Evolutionary conservation across 2,113 vertebrate species (phyloP).

Genomic region (Cyprinodon tularosa): DNA sequence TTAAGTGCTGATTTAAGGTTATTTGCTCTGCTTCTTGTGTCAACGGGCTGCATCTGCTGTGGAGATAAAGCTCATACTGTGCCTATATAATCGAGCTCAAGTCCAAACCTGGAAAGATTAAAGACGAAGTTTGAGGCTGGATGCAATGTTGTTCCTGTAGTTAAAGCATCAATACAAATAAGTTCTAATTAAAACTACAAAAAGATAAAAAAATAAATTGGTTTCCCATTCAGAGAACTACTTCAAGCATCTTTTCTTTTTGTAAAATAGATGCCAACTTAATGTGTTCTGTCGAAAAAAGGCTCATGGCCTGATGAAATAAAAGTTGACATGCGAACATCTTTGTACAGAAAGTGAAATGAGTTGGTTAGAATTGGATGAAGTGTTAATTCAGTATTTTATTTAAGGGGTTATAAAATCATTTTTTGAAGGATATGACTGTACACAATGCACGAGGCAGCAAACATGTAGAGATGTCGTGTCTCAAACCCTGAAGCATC

Average conservation of each 20-base stretch:
- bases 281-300: slow-evolving; percentile 81
- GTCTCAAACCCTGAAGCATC: too few species aligned
- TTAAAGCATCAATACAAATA: slow-evolving; percentile 31
- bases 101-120: slow-evolving; percentile 32
- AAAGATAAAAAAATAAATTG: not conserved
- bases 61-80: slow-evolving; percentile 54
- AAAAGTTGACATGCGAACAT: slow-evolving; percentile 63
- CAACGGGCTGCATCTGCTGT: slow-evolving; percentile 51
- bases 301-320: slow-evolving; percentile 71
- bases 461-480: too few species aligned
- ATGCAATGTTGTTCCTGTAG: slow-evolving; percentile 46
- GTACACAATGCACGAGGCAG: too few species aligned
- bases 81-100: slow-evolving; percentile 55
- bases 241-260: slow-evolving; percentile 74
- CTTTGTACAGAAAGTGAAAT: too few species aligned
- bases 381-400: too few species aligned
- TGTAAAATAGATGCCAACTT: slow-evolving; percentile 79
- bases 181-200: not conserved
- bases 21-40: slow-evolving; percentile 57
- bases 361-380: too few species aligned
- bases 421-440: too few species aligned
- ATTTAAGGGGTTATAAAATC: not conserved
- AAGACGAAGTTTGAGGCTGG: slow-evolving; percentile 23
- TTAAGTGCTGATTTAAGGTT: slow-evolving; percentile 71
- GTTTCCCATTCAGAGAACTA: slow-evolving; percentile 74